Evolutionary conservation across 2,797 vertebrate species (phyloP), one percentile per base, ranked within the genome.

Genomic region (Gastrophryne carolinensis): DNA sequence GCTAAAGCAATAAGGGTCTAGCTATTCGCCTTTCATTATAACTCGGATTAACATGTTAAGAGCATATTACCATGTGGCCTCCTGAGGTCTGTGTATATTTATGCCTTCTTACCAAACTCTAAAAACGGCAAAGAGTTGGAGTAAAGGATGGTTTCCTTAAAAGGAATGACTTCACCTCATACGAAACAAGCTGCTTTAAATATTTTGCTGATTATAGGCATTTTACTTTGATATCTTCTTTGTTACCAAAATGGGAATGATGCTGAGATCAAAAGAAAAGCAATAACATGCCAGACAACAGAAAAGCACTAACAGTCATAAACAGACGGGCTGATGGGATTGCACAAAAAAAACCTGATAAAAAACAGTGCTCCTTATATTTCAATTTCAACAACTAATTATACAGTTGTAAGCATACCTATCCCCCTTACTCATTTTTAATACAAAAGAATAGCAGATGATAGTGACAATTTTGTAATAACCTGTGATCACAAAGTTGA

Each of bases 291-390:
- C 39, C 26, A 56, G 61, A 50, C 24, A 69, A 79, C 15, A 57
- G 9, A 56, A 47, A 83, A 79, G 76, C 82, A 62, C 32, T 49
- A 60, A 26, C 27, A 79, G 80, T 49, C 30, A 15, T 69, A 84
- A 83, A 81, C 1, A 79, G 67, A 86, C 78, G 57, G 80, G 5
- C 17, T 26, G 15, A 4, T 47, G 19, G n/a, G n/a, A n/a, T n/a
- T n/a, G n/a, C n/a, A n/a, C n/a, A n/a, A n/a, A n/a, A n/a, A n/a
- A n/a, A n/a, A n/a, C n/a, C n/a, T n/a, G n/a, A n/a, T n/a, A n/a
- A n/a, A n/a, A n/a, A n/a, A n/a, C n/a, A n/a, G n/a, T n/a, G n/a
- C n/a, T n/a, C n/a, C n/a, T n/a, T n/a, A n/a, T n/a, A n/a, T n/a
- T n/a, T n/a, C n/a, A n/a, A n/a, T n/a, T n/a, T n/a, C n/a, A n/a